These are phyloP conservation scores for Mimumesa dahlbomi DNA, from an alignment of 2,888 invertebrate genomes.

Conservation along the genomic window DNA sequence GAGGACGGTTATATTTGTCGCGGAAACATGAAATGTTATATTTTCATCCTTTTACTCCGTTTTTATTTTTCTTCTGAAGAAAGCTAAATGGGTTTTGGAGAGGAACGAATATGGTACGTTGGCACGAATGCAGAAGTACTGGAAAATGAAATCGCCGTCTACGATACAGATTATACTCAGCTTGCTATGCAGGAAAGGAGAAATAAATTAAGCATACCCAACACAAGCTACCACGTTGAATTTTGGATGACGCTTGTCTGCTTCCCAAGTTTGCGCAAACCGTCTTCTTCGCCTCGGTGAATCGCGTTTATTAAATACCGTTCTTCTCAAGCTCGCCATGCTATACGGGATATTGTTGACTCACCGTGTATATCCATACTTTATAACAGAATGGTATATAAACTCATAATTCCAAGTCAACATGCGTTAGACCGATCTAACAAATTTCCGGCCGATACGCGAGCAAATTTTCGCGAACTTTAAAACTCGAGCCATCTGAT, in stretches of 20 bases:
- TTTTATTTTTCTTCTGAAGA: slow-evolving; percentile 6
- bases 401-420: too few relatives aligned
- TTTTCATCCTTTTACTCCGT: not conserved
- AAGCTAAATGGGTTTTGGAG: slow-evolving; percentile 42
- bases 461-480: slow-evolving; percentile 8
- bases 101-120: slow-evolving; percentile 9
- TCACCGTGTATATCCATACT: not conserved
- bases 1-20: not conserved
- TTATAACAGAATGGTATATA: too few relatives aligned
- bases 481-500: slow-evolving; percentile 17
- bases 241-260: slow-evolving; percentile 24
- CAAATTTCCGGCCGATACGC: slow-evolving; percentile 12
- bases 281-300: not conserved
- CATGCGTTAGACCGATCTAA: too few relatives aligned
- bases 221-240: slow-evolving; percentile 24
- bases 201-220: slow-evolving; percentile 43
- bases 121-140: slow-evolving; percentile 33
- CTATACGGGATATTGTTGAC: not conserved
- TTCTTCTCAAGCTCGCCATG: not conserved
- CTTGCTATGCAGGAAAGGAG: slow-evolving; percentile 20
- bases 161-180: slow-evolving; percentile 11
- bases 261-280: slow-evolving; percentile 5
- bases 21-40: not conserved
- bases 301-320: slow-evolving; percentile 6
- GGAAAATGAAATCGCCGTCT: slow-evolving; percentile 38